A percentile compares a stretch with the other conserved stretches of the same genome.
Evolutionary conservation across 2,888 invertebrate species (phyloP).

Genomic region (Neoscelio sp.): DNA sequence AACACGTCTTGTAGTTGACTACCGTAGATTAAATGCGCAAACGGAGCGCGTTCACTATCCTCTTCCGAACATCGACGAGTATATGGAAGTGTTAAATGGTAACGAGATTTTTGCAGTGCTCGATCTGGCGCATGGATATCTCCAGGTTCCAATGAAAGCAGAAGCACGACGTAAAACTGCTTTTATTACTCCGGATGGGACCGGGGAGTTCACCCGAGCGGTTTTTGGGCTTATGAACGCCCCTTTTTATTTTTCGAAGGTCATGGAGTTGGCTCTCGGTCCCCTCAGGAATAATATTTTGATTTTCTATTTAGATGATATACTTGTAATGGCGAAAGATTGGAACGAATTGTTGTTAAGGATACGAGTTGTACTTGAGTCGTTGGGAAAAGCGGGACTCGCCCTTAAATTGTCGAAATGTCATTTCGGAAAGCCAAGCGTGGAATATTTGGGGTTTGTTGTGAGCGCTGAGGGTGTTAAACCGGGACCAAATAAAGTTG

Average conservation of each 20-base stretch:
- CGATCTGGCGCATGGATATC: slow-evolving; percentile 62
- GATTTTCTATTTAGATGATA: slow-evolving; percentile 28
- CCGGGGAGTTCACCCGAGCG: slow-evolving; percentile 42
- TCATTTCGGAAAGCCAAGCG: slow-evolving; percentile 55
- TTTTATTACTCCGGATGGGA: slow-evolving; percentile 68
- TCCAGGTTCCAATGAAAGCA: slow-evolving; percentile 54
- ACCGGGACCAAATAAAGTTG: slow-evolving; percentile 46
- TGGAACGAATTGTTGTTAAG: slow-evolving; percentile 38
- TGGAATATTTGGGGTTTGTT: slow-evolving; percentile 32
- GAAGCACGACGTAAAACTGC: slow-evolving; percentile 57
- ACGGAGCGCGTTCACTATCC: too few relatives aligned
- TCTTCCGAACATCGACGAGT: slow-evolving; percentile 54
- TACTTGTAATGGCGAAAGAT: background rate
- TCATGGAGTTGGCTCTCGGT: slow-evolving; percentile 50
- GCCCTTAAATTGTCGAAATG: slow-evolving; percentile 14
- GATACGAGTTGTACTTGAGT: slow-evolving; percentile 8
- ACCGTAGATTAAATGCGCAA: too few relatives aligned
- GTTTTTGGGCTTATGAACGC: slow-evolving; percentile 75
- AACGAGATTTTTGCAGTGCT: slow-evolving; percentile 20
- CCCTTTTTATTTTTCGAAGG: slow-evolving; percentile 70
- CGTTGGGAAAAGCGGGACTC: slow-evolving; percentile 28
- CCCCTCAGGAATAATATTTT: slow-evolving; percentile 32
- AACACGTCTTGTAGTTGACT: slow-evolving; percentile 65
- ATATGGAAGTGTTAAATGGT: slow-evolving; percentile 22
- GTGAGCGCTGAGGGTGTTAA: slow-evolving; percentile 53